Percentiles rank a stretch among this genome's conserved stretches.
These are phyloP conservation scores for Chitala chitala DNA, from an alignment of 2,113 vertebrate genomes.

Conservation along the genomic window DNA sequence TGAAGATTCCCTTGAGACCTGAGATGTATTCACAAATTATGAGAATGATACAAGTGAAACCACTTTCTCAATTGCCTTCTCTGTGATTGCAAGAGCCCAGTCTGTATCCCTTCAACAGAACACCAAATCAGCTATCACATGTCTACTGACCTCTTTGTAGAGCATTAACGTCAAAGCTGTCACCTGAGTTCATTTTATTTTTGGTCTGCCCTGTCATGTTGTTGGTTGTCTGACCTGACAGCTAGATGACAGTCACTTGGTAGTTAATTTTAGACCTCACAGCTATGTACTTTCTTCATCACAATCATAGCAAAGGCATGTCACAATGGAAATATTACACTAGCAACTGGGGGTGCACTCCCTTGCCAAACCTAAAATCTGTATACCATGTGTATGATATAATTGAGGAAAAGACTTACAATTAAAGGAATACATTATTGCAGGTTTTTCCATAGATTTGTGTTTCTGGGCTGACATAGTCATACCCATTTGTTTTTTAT, in stretches of 20 bases:
- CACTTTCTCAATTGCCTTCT: neutral
- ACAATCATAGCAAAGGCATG: neutral
- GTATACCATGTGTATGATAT: too few relatives aligned
- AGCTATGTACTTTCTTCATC: neutral
- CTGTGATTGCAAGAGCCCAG: too few relatives aligned
- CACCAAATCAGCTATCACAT: neutral
- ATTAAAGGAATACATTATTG: too few relatives aligned
- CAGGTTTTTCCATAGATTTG: too few relatives aligned
- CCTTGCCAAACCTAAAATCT: too few relatives aligned
- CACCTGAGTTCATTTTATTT: constrained; percentile 10
- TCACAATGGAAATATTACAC: too few relatives aligned
- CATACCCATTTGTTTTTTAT: too few relatives aligned
- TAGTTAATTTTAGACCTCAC: constrained; percentile 28
- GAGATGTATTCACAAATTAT: neutral
- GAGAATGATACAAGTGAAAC: neutral
- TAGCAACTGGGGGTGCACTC: too few relatives aligned
- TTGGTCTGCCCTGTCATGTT: constrained; percentile 8
- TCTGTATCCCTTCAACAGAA: too few relatives aligned
- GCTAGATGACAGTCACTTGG: constrained; percentile 22
- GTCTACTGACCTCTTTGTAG: neutral
- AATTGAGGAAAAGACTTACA: too few relatives aligned
- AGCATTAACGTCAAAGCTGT: constrained; percentile 1
- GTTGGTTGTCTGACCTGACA: constrained; percentile 24
- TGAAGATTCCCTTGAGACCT: neutral
- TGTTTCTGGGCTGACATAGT: too few relatives aligned